Percentiles rank a stretch among this genome's conserved stretches.
phyloP scores from a whole-genome alignment of 1,140 invertebrate species.

The Neoseiulus cucumeris region DNA sequence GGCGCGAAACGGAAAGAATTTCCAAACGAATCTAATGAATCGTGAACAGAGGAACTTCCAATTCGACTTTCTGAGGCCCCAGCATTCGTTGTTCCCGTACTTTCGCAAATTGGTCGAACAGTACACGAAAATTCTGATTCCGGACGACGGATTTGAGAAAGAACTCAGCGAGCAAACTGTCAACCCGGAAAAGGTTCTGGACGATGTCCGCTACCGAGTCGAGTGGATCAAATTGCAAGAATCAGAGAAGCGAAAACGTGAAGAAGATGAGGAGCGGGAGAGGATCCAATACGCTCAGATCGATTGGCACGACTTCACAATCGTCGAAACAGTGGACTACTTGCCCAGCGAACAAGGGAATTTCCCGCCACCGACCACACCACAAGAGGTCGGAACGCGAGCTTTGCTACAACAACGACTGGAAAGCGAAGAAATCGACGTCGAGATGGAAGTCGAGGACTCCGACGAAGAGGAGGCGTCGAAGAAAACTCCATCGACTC shows the following conservation, averaged over 20 bases:
- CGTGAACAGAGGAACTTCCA: constrained; percentile 93
- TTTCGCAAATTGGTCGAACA: constrained; percentile 95
- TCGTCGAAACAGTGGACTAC: constrained; percentile 98
- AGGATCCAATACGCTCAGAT: constrained; percentile 90
- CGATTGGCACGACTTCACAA: constrained; percentile 99
- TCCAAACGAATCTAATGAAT: constrained; percentile 94
- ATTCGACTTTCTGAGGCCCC: constrained; percentile 94
- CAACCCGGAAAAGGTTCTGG: constrained; percentile 44
- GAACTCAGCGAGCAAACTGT: constrained; percentile 56
- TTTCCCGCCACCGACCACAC: constrained; percentile 88
- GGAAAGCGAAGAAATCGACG: constrained; percentile 31
- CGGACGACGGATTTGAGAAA: constrained; percentile 67
- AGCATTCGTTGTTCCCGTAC: constrained; percentile 95
- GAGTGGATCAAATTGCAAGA: constrained; percentile 92
- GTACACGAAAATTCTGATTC: constrained; percentile 87
- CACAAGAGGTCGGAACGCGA: constrained; percentile 82
- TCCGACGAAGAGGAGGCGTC: constrained; percentile 38
- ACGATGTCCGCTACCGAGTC: constrained; percentile 77
- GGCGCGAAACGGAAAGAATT: constrained; percentile 89
- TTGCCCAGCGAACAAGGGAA: constrained; percentile 84
- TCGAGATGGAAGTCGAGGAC: constrained; percentile 53
- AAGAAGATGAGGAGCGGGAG: constrained; percentile 83
- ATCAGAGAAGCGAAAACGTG: constrained; percentile 67
- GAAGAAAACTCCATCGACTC: constrained; percentile 20
- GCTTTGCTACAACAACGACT: constrained; percentile 55